Evolutionary conservation across 2,888 invertebrate genomes (phyloP), one percentile per base, ranked within the genome.

Genomic region (Melikaiella ostensackeni): DNA sequence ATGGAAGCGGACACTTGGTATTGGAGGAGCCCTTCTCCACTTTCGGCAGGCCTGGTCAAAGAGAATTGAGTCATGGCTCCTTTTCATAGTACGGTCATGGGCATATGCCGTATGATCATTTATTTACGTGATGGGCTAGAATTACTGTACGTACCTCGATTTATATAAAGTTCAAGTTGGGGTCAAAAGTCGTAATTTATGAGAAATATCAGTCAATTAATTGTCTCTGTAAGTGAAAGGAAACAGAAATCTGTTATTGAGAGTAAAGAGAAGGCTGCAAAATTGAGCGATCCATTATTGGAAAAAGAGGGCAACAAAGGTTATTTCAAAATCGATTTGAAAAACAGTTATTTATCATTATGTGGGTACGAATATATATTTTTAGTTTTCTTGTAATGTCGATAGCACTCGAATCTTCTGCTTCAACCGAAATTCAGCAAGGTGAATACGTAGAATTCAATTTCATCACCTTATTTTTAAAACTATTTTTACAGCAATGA

Each of bases 101-200:
- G 59, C 21, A 5, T 21, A 50, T n/a, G n/a, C 50, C n/a, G 8
- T 24, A n/a, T 57, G 4, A 24, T 57, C 24, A 57, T 57, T 57
- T 13, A n/a, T 57, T 21, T 21, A n/a, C 11, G 57, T 24, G 21
- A 59, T 27, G 13, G 27, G 27, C 21, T 27, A 59, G 9, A 27
- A 59, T 16, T 9, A 4, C 13, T 4, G 4, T 30, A 59, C 24
- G 27, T 27, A 24, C 13, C 59, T 59, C 59, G 33, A 50, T 50
- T 70, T n/a, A 21, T 50, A 50, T 50, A 30, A 63, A n/a, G n/a
- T 30, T 70, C n/a, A 50, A n/a, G 11, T n/a, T n/a, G 27, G 30
- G 30, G 50, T 50, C 66, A 70, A 13, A 33, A n/a, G 70, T 50
- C 50, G n/a, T 70, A 63, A n/a, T n/a, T 35, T 24, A 57, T 16